Evolutionary conservation across 2,888 invertebrate genomes (phyloP), one percentile per base, ranked within the genome.

Genomic region (Rhagonycha fulva): DNA sequence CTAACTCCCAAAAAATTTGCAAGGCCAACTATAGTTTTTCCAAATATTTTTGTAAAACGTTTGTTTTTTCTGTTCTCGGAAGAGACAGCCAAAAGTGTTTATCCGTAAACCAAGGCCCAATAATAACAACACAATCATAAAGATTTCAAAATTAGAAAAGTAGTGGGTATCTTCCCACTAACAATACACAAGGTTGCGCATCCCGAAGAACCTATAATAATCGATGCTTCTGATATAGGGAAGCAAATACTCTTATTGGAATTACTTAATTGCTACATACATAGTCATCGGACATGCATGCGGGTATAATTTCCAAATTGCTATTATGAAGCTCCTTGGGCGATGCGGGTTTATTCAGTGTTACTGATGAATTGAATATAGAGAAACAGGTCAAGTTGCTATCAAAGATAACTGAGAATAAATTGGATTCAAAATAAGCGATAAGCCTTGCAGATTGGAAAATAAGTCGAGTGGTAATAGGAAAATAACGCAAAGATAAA

Each of bases 401-500:
- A 19, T 62, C 62, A 19, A 11, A 62, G 47, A 47, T 47, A n/a
- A 12, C 12, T 11, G 14, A 62, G n/a, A n/a, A n/a, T n/a, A 63
- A 24, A 24, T 63, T 63, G 24, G 11, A 63, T 63, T 26, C n/a
- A 7, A 24, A 23, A 26, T 26, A 63, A 24, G 1, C 12, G 63
- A 63, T 66, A 66, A 66, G 63, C 26, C 23, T 66, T 66, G 11
- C 2, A 24, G 4, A 66, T 23, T 23, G n/a, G n/a, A 66, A n/a
- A n/a, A 23, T 24, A 63, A 63, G 62, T 23, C 62, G 10, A 23
- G 32, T 12, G 0, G 24, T 61, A 61, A 32, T 32, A 12, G 1
- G 9, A 62, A 62, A 62, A 12, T 10, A 19, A 62, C 10, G 24
- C n/a, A 66, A 66, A 74, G 71, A 71, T 74, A 74, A 76, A 76